Evolutionary conservation across 2,888 invertebrate species (phyloP).

Genomic region (Polyommatus icarus): DNA sequence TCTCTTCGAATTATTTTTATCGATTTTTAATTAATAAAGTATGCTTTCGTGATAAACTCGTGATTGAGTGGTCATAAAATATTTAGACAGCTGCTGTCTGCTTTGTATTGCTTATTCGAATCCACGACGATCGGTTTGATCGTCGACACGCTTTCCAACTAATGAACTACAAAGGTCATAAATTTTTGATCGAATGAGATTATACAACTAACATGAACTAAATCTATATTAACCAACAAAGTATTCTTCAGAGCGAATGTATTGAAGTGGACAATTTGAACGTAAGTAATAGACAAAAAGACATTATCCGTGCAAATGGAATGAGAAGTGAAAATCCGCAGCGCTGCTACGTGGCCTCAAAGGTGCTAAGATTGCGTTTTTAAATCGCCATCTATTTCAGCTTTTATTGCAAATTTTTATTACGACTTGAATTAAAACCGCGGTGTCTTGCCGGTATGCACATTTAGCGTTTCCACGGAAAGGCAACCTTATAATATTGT

Average conservation of each 20-base stretch:
- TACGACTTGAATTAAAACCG: constrained; percentile 50
- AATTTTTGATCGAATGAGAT: neutral
- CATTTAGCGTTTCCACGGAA: constrained; percentile 28
- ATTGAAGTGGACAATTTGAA: neutral
- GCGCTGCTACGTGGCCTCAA: constrained; percentile 38
- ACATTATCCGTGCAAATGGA: constrained; percentile 27
- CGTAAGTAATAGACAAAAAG: constrained; percentile 6
- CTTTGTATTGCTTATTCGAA: no score
- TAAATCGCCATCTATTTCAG: constrained; percentile 50
- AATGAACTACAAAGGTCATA: no score
- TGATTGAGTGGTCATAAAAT: constrained; percentile 1
- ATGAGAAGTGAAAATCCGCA: constrained; percentile 32
- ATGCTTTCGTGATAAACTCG: neutral
- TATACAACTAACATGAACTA: neutral
- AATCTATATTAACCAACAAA: neutral
- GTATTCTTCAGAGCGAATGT: neutral
- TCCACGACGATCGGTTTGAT: no score
- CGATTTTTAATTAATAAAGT: neutral
- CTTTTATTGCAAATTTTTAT: constrained; percentile 52
- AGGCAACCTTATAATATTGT: constrained; percentile 10
- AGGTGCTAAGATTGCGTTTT: constrained; percentile 49
- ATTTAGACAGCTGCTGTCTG: neutral
- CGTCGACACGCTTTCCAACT: no score
- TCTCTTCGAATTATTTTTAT: neutral
- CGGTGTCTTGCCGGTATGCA: constrained; percentile 36